Conservation (phyloP, 2,888 invertebrate genomes). For the Andrena marginata region DNA sequence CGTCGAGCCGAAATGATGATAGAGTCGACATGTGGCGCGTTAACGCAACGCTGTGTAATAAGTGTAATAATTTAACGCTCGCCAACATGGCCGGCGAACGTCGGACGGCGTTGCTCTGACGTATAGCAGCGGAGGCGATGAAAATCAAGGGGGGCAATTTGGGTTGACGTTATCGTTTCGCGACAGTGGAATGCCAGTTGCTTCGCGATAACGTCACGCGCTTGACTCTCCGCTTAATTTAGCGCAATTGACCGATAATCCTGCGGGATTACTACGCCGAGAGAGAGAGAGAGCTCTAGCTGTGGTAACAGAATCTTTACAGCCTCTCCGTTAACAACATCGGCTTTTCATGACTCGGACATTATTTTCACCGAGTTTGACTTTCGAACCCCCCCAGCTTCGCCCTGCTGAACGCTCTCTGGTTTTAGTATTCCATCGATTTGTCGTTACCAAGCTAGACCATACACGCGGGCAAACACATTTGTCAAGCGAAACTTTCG, state of each 20-base stretch:
- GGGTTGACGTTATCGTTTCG: neutral
- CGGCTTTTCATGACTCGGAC: neutral
- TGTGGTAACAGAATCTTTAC: too few relatives aligned
- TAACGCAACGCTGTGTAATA: slow-evolving; percentile 27
- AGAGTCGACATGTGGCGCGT: slow-evolving; percentile 26
- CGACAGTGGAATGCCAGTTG: neutral
- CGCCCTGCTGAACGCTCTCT: neutral
- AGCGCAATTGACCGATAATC: neutral
- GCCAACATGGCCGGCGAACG: neutral
- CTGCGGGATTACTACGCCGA: neutral
- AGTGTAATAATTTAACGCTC: slow-evolving; percentile 50
- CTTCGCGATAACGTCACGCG: neutral
- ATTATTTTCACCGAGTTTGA: neutral
- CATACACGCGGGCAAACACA: neutral
- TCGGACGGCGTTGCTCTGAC: neutral
- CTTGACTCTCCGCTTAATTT: neutral
- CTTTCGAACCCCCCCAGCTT: too few relatives aligned
- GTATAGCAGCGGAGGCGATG: neutral
- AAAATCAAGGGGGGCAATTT: slow-evolving; percentile 26
- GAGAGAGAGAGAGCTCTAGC: neutral
- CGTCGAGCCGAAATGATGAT: slow-evolving; percentile 21
- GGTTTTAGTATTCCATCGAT: neutral
- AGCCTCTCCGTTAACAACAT: neutral
- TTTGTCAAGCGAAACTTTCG: slow-evolving; percentile 18
- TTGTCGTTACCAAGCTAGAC: slow-evolving; percentile 12